Conservation (phyloP, 2,888 invertebrate genomes). For the Blastobasis lacticolella region DNA sequence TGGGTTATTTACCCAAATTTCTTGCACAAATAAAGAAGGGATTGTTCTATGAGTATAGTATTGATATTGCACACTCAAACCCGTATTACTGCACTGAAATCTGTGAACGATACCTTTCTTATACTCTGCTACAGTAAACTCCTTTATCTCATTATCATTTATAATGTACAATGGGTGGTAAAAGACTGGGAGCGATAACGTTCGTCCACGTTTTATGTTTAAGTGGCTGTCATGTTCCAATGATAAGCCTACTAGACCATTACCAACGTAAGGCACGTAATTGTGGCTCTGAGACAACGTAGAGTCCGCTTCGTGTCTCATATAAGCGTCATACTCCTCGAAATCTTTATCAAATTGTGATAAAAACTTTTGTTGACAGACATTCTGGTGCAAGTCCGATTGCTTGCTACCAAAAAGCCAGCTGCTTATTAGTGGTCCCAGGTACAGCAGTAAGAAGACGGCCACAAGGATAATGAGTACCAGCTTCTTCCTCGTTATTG, state of each 20-base stretch:
- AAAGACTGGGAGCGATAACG: constrained; percentile 77
- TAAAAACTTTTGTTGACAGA: constrained; percentile 79
- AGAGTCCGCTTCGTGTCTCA: constrained; percentile 73
- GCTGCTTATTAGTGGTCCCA: constrained; percentile 77
- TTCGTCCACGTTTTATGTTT: constrained; percentile 79
- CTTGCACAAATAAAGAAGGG: constrained; percentile 86
- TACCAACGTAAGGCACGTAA: constrained; percentile 83
- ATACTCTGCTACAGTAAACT: constrained; percentile 82
- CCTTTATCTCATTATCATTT: constrained; percentile 70
- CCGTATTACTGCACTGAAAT: constrained; percentile 79
- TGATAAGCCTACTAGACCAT: constrained; percentile 81
- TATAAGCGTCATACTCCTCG: constrained; percentile 79
- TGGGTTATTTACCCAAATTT: constrained; percentile 84
- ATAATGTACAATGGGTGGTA: constrained; percentile 79
- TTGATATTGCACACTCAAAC: constrained; percentile 76
- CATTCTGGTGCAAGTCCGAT: constrained; percentile 63
- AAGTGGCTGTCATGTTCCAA: constrained; percentile 77
- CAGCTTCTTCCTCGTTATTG: constrained; percentile 64
- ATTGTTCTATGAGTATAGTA: constrained; percentile 87
- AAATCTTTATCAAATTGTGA: constrained; percentile 75
- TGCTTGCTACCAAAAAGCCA: constrained; percentile 74
- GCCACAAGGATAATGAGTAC: constrained; percentile 67
- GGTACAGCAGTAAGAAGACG: constrained; percentile 75
- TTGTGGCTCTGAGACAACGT: constrained; percentile 61
- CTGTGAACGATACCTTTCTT: constrained; percentile 78